phyloP scores from a whole-genome alignment of 2,888 invertebrate genomes.

The Brachylomia viminalis region DNA sequence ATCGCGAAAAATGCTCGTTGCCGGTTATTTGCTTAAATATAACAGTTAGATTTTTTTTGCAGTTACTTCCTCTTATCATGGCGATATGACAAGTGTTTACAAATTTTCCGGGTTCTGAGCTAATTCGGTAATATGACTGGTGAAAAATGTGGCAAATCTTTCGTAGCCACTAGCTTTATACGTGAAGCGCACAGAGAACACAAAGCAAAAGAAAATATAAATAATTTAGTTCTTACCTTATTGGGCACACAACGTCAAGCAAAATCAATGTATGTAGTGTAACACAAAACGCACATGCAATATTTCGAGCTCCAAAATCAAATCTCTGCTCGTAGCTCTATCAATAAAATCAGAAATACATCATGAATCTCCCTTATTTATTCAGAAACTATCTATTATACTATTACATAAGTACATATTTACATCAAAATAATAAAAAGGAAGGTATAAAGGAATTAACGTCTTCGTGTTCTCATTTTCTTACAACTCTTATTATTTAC shows the following conservation, averaged over 20 bases:
- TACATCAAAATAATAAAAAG: conserved; percentile 56
- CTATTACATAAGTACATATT: conserved; percentile 67
- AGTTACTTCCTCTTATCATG: neutral
- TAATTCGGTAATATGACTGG: conserved; percentile 29
- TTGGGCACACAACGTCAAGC: conserved; percentile 76
- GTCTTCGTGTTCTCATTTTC: conserved; percentile 71
- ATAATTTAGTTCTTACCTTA: conserved; percentile 68
- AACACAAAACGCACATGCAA: conserved; percentile 78
- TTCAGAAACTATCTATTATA: conserved; percentile 57
- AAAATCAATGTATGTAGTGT: conserved; percentile 53
- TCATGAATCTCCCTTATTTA: conserved; percentile 71
- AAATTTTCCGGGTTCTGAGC: neutral
- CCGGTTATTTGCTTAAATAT: conserved; percentile 1
- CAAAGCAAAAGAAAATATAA: conserved; percentile 62
- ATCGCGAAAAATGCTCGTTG: neutral
- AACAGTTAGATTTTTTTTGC: neutral
- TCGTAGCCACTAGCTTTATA: conserved; percentile 49
- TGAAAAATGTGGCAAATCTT: neutral
- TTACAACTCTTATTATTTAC: conserved; percentile 72
- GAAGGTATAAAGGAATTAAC: conserved; percentile 54
- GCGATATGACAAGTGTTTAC: neutral
- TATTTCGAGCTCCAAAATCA: conserved; percentile 61
- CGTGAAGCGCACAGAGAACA: conserved; percentile 58
- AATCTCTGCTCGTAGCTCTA: conserved; percentile 85
- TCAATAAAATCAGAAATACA: conserved; percentile 59